Percentiles rank a stretch among this genome's conserved stretches.
phyloP scores from a whole-genome alignment of 2,113 vertebrate species.

The Puma concolor region DNA sequence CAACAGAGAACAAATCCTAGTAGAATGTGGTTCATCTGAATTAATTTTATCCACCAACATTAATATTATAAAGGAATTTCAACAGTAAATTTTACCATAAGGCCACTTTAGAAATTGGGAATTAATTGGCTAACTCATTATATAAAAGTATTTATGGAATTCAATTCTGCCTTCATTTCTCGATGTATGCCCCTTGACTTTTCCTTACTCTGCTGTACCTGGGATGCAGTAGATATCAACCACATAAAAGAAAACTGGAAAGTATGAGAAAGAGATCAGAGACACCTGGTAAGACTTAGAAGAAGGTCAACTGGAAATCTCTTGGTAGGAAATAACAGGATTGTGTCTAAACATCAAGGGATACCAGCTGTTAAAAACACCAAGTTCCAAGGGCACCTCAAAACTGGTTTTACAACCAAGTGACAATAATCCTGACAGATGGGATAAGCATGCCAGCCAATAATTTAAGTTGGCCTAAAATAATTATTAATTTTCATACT shows the following conservation, averaged over 20 bases:
- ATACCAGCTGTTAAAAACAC: neutral
- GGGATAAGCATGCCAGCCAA: neutral
- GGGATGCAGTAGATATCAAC: neutral
- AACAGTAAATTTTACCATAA: conserved; percentile 28
- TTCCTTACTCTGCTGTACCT: neutral
- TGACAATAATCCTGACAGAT: neutral
- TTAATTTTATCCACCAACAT: neutral
- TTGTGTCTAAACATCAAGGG: neutral
- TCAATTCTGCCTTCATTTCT: neutral
- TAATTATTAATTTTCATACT: neutral
- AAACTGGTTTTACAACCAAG: neutral
- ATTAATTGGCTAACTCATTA: neutral
- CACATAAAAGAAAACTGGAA: neutral
- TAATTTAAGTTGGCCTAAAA: neutral
- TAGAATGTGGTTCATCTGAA: neutral
- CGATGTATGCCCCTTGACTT: neutral
- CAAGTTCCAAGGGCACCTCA: neutral
- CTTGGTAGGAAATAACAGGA: neutral
- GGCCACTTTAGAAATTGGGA: neutral
- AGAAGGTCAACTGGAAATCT: conserved; percentile 12
- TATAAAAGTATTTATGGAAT: neutral
- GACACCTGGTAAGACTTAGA: conserved; percentile 26
- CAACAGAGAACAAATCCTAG: neutral
- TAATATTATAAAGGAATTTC: neutral
- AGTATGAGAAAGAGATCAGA: neutral